Evolutionary conservation across 2,888 invertebrate species (phyloP).

Genomic region (Therioaphis trifolii): DNA sequence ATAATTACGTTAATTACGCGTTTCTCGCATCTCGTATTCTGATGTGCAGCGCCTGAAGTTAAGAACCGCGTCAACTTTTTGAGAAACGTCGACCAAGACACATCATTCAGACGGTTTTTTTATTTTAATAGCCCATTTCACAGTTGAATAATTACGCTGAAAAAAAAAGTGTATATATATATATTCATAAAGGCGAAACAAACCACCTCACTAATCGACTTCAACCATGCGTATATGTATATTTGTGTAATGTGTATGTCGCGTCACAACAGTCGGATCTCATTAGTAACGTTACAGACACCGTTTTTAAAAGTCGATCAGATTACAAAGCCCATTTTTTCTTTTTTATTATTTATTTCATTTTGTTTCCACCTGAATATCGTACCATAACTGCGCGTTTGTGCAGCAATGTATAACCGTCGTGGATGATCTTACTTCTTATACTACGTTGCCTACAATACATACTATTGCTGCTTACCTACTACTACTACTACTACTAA

Average conservation of each 20-base stretch:
- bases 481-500: not conserved
- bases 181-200: not conserved
- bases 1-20: slow-evolving; percentile 32
- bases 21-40: slow-evolving; percentile 8
- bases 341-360: not conserved
- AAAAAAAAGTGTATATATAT: not conserved
- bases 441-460: not conserved
- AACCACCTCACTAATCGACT: slow-evolving; percentile 50
- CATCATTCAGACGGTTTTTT: slow-evolving; percentile 6
- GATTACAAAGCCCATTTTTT: slow-evolving; percentile 41
- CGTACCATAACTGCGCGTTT: not conserved
- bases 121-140: slow-evolving; percentile 38
- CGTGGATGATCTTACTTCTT: not conserved
- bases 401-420: not conserved
- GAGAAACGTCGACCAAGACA: slow-evolving; percentile 18
- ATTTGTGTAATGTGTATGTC: not conserved
- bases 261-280: slow-evolving; percentile 36
- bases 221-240: slow-evolving; percentile 51
- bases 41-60: not conserved
- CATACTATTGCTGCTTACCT: not conserved
- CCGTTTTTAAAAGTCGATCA: slow-evolving; percentile 50
- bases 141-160: slow-evolving; percentile 41
- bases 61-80: slow-evolving; percentile 45
- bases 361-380: slow-evolving; percentile 9
- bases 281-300: slow-evolving; percentile 46